phyloP scores from a whole-genome alignment of 2,797 vertebrate species.

The Danionella dracula region DNA sequence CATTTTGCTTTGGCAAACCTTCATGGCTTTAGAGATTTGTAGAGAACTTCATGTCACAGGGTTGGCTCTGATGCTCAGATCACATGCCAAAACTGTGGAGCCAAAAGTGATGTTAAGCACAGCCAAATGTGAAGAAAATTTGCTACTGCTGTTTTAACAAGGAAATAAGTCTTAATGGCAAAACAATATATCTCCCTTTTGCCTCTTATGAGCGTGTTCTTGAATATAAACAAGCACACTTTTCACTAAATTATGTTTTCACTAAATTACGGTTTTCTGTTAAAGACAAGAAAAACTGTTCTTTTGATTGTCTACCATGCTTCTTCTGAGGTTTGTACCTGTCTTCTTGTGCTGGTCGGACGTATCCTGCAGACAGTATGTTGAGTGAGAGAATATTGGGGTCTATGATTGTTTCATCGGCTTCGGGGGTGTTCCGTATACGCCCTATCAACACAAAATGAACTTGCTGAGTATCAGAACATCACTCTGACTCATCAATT shows the following conservation, averaged over 20 bases:
- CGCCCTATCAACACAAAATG: slow-evolving; percentile 66
- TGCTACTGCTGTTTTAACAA: neutral
- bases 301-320: neutral
- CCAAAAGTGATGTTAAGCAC: neutral
- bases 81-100: slow-evolving; percentile 12
- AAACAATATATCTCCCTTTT: neutral
- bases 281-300: neutral
- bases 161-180: neutral
- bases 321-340: slow-evolving; percentile 65
- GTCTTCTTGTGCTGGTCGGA: slow-evolving; percentile 85
- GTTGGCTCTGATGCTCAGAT: slow-evolving; percentile 22
- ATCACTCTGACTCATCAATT: neutral
- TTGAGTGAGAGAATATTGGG: slow-evolving; percentile 96
- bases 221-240: neutral
- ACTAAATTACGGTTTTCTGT: neutral
- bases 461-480: neutral
- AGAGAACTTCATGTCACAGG: slow-evolving; percentile 10
- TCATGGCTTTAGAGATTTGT: slow-evolving; percentile 4
- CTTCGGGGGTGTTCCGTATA: slow-evolving; percentile 90
- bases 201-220: neutral
- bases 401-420: slow-evolving; percentile 88
- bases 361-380: slow-evolving; percentile 85
- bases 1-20: slow-evolving; percentile 29
- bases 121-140: neutral
- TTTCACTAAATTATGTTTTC: neutral